These are phyloP conservation scores for Chroicocephalus ridibundus DNA, from an alignment of 2,113 vertebrate genomes.

Conservation along the genomic window DNA sequence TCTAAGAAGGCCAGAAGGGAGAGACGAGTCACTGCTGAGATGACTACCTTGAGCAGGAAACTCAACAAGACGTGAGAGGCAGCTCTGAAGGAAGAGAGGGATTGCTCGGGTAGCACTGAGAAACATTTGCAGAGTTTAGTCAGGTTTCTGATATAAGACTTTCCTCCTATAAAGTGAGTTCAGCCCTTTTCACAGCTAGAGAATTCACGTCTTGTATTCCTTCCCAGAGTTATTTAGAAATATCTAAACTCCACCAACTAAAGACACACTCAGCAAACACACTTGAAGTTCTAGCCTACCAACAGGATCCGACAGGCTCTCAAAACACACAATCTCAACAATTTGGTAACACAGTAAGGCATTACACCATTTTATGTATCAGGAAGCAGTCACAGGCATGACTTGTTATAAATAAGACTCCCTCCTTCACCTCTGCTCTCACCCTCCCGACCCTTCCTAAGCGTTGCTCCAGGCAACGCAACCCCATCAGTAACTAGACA, in stretches of 20 bases:
- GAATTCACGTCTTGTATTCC: neutral
- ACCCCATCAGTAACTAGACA: neutral
- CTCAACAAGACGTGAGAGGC: neutral
- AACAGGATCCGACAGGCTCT: neutral
- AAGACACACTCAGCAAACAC: neutral
- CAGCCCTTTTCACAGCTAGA: neutral
- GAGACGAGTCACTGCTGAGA: neutral
- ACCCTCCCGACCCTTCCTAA: neutral
- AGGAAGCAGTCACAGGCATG: neutral
- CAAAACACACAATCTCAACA: neutral
- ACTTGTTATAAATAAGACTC: neutral
- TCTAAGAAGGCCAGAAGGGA: neutral
- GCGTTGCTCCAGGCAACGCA: neutral
- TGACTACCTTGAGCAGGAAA: neutral
- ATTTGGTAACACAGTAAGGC: neutral
- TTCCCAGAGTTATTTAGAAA: neutral
- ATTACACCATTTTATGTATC: accelerated
- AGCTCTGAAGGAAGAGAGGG: neutral
- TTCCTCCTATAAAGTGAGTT: neutral
- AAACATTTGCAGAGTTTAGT: neutral
- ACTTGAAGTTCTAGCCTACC: neutral
- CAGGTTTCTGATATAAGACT: neutral
- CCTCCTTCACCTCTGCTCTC: neutral
- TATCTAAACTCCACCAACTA: neutral
- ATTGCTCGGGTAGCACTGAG: neutral